These are phyloP conservation scores for Hirtodrosophila trivittata DNA, from an alignment of 2,888 invertebrate species.

Conservation along the genomic window DNA sequence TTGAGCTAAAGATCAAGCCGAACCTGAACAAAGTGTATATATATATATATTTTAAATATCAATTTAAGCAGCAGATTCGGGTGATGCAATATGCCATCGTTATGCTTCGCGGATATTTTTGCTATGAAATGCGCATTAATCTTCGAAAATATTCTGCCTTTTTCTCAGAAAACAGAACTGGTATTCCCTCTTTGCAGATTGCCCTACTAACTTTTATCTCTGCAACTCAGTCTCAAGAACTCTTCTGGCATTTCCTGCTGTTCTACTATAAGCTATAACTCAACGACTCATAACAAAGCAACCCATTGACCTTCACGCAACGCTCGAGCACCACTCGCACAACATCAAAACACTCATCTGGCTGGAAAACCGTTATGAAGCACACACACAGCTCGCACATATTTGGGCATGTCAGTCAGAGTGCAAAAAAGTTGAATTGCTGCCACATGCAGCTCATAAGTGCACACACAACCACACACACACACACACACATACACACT, in stretches of 20 bases:
- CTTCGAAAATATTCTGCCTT: background rate
- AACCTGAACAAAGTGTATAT: too few species aligned
- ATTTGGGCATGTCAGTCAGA: conserved; percentile 47
- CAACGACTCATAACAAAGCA: conserved; percentile 23
- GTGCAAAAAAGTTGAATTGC: conserved; percentile 42
- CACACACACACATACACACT: conserved; percentile 9
- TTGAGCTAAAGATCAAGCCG: too few species aligned
- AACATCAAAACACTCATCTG: conserved; percentile 39
- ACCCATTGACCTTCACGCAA: conserved; percentile 49
- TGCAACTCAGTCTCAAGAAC: conserved; percentile 9
- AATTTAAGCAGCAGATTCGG: too few species aligned
- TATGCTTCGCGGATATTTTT: conserved; percentile 3
- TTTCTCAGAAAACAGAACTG: too few species aligned
- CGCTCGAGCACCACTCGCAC: conserved; percentile 34
- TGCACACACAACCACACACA: conserved; percentile 14
- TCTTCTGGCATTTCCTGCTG: conserved; percentile 22
- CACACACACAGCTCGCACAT: conserved; percentile 19
- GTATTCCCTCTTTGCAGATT: background rate
- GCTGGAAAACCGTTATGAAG: conserved; percentile 50
- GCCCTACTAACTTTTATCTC: conserved; percentile 1
- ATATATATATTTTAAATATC: too few species aligned
- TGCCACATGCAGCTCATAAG: conserved; percentile 48
- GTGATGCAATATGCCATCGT: too few species aligned
- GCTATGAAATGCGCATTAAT: too few species aligned
- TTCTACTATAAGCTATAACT: conserved; percentile 24